These are phyloP conservation scores for Chymomyza fuscimana DNA, from an alignment of 2,888 invertebrate genomes.

Conservation along the genomic window DNA sequence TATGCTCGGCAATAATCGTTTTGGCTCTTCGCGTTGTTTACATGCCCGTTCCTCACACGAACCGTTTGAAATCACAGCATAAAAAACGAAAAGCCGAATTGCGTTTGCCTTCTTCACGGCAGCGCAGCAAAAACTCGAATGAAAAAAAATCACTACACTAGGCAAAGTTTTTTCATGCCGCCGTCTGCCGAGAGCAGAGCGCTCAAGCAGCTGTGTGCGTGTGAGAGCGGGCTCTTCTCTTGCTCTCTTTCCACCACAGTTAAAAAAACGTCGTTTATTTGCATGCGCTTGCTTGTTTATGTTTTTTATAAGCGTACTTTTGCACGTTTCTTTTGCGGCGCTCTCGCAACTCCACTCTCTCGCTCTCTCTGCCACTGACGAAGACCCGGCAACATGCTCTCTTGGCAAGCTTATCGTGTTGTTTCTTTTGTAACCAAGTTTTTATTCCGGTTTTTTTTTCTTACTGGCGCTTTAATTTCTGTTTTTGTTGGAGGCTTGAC, in stretches of 20 bases:
- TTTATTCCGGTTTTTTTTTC: slow-evolving; percentile 48
- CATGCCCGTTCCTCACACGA: slow-evolving; percentile 42
- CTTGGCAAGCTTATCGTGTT: not conserved
- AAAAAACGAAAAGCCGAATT: slow-evolving; percentile 42
- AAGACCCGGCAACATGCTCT: not conserved
- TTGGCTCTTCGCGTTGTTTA: slow-evolving; percentile 42
- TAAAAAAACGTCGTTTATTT: slow-evolving; percentile 47
- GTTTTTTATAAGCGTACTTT: slow-evolving; percentile 67
- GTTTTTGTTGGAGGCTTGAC: slow-evolving; percentile 8
- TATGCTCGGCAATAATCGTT: slow-evolving; percentile 1
- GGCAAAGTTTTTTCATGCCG: slow-evolving; percentile 62
- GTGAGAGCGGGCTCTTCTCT: not conserved
- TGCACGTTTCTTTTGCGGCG: slow-evolving; percentile 19
- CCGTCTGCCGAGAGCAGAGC: slow-evolving; percentile 42
- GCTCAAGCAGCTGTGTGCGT: slow-evolving; percentile 14
- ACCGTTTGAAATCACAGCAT: slow-evolving; percentile 46
- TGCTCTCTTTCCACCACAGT: slow-evolving; percentile 22
- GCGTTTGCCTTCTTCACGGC: slow-evolving; percentile 59
- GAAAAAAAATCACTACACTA: slow-evolving; percentile 76
- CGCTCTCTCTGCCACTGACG: slow-evolving; percentile 13
- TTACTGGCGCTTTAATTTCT: slow-evolving; percentile 32
- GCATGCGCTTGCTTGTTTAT: slow-evolving; percentile 59
- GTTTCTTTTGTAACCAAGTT: not conserved
- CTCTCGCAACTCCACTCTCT: slow-evolving; percentile 17
- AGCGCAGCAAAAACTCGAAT: slow-evolving; percentile 79